Evolutionary conservation across 1,140 invertebrate genomes (phyloP).

Genomic region (Macrotrachela quadricornifera): DNA sequence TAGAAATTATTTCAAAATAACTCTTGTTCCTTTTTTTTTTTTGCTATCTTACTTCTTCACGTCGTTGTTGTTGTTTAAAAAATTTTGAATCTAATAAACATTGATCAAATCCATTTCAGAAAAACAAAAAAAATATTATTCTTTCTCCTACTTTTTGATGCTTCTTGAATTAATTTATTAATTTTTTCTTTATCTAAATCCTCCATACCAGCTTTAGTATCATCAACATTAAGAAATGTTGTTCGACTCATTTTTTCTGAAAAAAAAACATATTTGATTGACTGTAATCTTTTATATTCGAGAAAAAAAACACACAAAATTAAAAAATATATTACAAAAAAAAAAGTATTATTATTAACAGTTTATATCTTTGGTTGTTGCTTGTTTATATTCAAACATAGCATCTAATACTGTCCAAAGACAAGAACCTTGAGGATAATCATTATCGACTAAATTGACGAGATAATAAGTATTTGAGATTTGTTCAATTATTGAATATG

Average conservation of each 20-base stretch:
- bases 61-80: constrained; percentile 34
- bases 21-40: constrained; percentile 22
- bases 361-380: too few relatives aligned
- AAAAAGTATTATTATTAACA: too few relatives aligned
- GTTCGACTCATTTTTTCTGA: too few relatives aligned
- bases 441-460: constrained; percentile 42
- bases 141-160: constrained; percentile 29
- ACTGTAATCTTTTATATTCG: too few relatives aligned
- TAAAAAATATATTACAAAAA: too few relatives aligned
- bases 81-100: constrained; percentile 33
- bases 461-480: constrained; percentile 38
- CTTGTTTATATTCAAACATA: not conserved
- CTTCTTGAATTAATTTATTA: constrained; percentile 38
- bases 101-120: not conserved
- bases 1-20: constrained; percentile 22
- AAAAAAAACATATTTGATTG: too few relatives aligned
- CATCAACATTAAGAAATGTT: constrained; percentile 15
- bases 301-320: too few relatives aligned
- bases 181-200: constrained; percentile 38
- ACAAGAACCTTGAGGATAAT: constrained; percentile 19
- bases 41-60: constrained; percentile 29
- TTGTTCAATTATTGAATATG: constrained; percentile 30
- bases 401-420: constrained; percentile 5
- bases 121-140: not conserved
- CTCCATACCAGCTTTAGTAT: constrained; percentile 39